Evolutionary conservation across 2,797 vertebrate genomes (phyloP).

Genomic region (Dryobates pubescens): DNA sequence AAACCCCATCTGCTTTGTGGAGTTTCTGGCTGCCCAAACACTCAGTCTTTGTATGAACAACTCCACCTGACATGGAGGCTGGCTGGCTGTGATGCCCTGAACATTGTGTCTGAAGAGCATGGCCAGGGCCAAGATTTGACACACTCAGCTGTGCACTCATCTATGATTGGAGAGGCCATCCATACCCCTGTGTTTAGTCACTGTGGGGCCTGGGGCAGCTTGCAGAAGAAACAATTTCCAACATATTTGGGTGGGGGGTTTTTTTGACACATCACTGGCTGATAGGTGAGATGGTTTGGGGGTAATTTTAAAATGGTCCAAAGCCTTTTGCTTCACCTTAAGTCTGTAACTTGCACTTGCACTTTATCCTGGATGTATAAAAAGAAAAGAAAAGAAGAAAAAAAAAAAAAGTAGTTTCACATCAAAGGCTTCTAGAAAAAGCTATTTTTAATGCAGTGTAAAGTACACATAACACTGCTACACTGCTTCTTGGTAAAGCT

Average conservation of each 20-base stretch:
- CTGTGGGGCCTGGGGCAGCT: not conserved
- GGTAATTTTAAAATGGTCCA: not conserved
- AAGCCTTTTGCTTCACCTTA: not conserved
- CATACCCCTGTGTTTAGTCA: not conserved
- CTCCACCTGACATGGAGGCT: not conserved
- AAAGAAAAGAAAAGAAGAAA: not conserved
- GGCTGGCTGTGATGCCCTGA: not conserved
- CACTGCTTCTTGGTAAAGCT: not conserved
- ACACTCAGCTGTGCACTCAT: fast-evolving
- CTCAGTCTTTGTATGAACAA: not conserved
- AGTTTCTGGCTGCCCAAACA: not conserved
- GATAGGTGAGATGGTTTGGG: not conserved
- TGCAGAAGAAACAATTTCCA: not conserved
- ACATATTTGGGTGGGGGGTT: not conserved
- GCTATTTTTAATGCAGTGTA: not conserved
- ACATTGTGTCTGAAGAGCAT: not conserved
- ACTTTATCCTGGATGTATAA: not conserved
- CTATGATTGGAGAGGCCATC: not conserved
- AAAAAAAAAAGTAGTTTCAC: not conserved
- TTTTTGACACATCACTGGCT: not conserved
- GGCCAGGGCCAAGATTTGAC: not conserved
- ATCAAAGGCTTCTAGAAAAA: not conserved
- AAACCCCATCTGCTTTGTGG: not conserved
- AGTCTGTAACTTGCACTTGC: not conserved
- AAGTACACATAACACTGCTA: not conserved